phyloP scores from a whole-genome alignment of 2,113 vertebrate genomes.

The Phrynosoma blainvillii region DNA sequence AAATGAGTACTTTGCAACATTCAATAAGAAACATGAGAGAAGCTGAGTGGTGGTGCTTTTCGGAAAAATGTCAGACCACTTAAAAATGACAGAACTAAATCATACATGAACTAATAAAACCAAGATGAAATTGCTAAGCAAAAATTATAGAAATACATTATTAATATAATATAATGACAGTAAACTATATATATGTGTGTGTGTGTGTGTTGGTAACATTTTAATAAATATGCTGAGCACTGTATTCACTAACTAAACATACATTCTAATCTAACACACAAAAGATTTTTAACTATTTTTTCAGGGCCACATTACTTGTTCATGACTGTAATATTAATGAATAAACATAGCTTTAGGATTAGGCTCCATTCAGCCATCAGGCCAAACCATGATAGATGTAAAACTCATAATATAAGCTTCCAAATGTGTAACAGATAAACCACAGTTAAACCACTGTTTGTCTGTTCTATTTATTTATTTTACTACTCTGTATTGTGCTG shows the following conservation, averaged over 20 bases:
- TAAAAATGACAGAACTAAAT: conserved; percentile 75
- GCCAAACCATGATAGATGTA: neutral
- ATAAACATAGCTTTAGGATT: neutral
- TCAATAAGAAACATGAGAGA: conserved; percentile 66
- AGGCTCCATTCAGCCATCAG: neutral
- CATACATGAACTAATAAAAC: conserved; percentile 42
- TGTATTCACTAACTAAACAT: conserved; percentile 18
- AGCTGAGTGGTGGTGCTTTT: conserved; percentile 53
- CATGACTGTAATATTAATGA: neutral
- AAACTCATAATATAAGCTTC: neutral
- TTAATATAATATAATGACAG: conserved; percentile 17
- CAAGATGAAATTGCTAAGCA: conserved; percentile 49
- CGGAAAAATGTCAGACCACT: conserved; percentile 74
- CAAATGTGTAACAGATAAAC: neutral
- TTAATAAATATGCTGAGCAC: neutral
- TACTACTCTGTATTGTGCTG: conserved; percentile 14
- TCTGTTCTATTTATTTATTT: neutral
- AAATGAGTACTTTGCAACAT: conserved; percentile 63
- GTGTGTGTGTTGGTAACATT: conserved; percentile 18
- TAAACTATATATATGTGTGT: no score
- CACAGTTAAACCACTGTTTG: neutral
- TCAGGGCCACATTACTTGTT: neutral
- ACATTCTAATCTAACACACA: neutral
- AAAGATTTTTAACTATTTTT: neutral
- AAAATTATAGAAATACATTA: conserved; percentile 61